These are phyloP conservation scores for Sphaeridia pumilis DNA, from an alignment of 2,888 invertebrate species.

Conservation along the genomic window DNA sequence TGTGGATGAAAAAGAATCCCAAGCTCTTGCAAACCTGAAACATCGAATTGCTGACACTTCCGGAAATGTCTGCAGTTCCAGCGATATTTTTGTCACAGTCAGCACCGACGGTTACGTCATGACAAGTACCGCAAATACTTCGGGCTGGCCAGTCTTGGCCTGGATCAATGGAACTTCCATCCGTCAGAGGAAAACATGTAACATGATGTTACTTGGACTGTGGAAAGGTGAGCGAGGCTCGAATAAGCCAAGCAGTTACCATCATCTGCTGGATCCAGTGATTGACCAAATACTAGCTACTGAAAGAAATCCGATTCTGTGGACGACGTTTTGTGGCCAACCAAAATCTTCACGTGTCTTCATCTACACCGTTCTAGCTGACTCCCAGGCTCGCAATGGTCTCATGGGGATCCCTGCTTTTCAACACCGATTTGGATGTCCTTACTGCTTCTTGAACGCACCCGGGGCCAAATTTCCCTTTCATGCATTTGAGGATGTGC, in stretches of 20 bases:
- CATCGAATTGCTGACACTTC: no score
- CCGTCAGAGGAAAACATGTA: not conserved
- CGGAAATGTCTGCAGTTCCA: no score
- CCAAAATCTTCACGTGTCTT: not conserved
- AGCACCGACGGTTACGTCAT: no score
- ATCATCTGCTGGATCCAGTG: not conserved
- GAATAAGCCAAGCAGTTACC: not conserved
- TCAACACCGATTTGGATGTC: not conserved
- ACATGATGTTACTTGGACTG: not conserved
- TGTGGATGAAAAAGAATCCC: no score
- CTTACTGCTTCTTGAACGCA: not conserved
- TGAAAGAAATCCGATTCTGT: not conserved
- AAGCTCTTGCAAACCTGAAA: no score
- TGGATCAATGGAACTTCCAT: not conserved
- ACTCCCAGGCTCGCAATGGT: not conserved
- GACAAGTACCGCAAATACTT: no score
- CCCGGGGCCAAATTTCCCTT: not conserved
- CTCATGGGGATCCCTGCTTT: not conserved
- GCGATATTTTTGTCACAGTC: no score
- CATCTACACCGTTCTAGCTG: not conserved
- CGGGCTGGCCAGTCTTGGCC: not conserved
- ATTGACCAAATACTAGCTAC: not conserved
- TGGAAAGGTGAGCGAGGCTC: not conserved
- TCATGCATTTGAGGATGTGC: not conserved
- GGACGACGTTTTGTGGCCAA: not conserved